phyloP scores from a whole-genome alignment of 1,140 invertebrate genomes.

The Prorops nasuta region DNA sequence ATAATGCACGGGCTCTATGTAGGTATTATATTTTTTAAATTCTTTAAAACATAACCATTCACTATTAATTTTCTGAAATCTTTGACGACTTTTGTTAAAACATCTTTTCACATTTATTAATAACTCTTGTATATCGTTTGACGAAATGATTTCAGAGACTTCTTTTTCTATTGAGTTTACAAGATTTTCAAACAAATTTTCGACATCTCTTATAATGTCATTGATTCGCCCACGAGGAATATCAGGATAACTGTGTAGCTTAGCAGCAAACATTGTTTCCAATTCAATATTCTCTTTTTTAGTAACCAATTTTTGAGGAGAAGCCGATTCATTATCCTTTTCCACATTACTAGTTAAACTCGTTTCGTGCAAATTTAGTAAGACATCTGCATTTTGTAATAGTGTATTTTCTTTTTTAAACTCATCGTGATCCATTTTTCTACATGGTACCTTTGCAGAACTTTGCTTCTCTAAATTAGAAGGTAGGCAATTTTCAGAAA shows the following conservation, averaged over 20 bases:
- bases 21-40: conserved; percentile 2
- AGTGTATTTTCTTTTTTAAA: not conserved
- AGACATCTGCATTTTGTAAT: not conserved
- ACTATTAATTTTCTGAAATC: not conserved
- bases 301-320: not conserved
- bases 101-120: conserved; percentile 1
- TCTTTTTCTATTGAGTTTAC: not conserved
- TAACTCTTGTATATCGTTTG: no score
- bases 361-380: not conserved
- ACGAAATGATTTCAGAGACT: not conserved
- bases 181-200: conserved; percentile 4
- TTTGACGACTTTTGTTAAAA: not conserved
- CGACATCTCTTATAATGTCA: conserved; percentile 8
- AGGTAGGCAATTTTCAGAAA: not conserved
- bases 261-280: conserved; percentile 2
- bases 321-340: not conserved
- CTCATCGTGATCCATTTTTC: not conserved
- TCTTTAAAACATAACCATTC: conserved; percentile 2
- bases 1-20: conserved; percentile 5
- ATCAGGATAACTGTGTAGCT: conserved; percentile 6
- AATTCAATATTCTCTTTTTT: not conserved
- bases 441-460: not conserved
- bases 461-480: not conserved
- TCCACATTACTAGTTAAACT: not conserved
- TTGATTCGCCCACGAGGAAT: conserved; percentile 2